Evolutionary conservation across 2,113 vertebrate genomes (phyloP).

Genomic region (Thalassarche chlororhynchos): DNA sequence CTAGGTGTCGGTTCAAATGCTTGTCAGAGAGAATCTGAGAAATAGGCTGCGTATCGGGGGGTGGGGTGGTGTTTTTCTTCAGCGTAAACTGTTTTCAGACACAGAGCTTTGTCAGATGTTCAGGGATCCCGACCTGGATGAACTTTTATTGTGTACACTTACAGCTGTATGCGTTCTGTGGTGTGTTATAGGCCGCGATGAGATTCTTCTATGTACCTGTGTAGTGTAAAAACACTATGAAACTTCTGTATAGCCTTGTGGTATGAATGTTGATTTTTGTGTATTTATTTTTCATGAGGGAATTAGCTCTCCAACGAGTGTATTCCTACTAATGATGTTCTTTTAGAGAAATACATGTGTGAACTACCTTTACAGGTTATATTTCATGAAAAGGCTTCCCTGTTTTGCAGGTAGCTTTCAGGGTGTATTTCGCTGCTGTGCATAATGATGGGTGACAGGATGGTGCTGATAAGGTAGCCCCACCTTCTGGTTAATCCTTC

Average conservation of each 20-base stretch:
- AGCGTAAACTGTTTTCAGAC: neutral
- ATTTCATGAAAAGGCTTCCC: neutral
- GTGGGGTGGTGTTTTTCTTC: neutral
- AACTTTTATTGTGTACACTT: accelerated
- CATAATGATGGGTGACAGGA: neutral
- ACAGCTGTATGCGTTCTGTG: neutral
- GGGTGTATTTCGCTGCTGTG: neutral
- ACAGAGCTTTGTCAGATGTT: neutral
- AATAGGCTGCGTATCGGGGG: accelerated
- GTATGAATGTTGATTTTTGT: neutral
- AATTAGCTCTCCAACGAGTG: accelerated
- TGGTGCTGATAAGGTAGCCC: neutral
- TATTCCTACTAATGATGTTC: neutral
- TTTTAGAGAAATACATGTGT: accelerated
- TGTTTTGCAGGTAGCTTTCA: neutral
- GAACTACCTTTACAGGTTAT: neutral
- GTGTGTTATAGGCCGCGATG: neutral
- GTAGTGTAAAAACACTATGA: accelerated
- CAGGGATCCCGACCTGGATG: neutral
- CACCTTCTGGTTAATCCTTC: constrained; percentile 3
- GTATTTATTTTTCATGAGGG: neutral
- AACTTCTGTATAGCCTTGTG: neutral
- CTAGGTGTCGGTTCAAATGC: neutral
- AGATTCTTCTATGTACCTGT: neutral
- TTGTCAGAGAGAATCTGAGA: neutral